Base-by-base conservation (phyloP, 2,113 vertebrate species). In the Procavia capensis region DNA sequence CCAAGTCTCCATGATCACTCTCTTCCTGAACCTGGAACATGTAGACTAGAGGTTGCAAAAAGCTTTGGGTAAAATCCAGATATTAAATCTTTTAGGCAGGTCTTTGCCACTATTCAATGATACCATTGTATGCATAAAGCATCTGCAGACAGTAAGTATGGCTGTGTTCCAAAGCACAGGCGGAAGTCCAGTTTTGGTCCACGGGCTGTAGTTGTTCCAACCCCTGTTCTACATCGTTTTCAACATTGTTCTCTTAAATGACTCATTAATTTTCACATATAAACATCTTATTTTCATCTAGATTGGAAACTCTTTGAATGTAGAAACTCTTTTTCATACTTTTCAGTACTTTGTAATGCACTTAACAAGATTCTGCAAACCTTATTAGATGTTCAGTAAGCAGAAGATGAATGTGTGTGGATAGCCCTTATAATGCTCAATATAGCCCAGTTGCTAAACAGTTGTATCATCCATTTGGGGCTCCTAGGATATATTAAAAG, bases 241-340 rank as follows among this genome's bases (percentile, higher is more conserved):
- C 8, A 45, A 13, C 50, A 6, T 76, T 80, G 13, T 9, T 79
- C n/a, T 93, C 70, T 88, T 76, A 75, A 96, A 70, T 17, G 43
- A 29, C 17, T 75, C 41, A 7, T 68, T 82, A 72, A 36, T 47
- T 85, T 92, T 76, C 9, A 59, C 14, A 9, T 72, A 5, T 43
- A 34, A 31, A 36, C 36, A 6, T 90, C 85, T 91, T 87, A 39
- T 93, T 93, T 92, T 68, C 83, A 94, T 70, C 19, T 57, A 76
- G 93, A 76, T 75, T 85, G n/a, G 68, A 61, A 93, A 88, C 6
- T 95, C 24, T 64, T 96, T 57, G 31, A 45, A 66, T 63, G 20
- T 47, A 72, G 54, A 64, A 75, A 57, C 9, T 47, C 4, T 83
- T 78, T 72, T 82, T 64, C 57, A 39, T 84, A 75, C 57, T 54